Evolutionary conservation across 2,888 invertebrate genomes (phyloP), one percentile per base, ranked within the genome.

Genomic region (Subacronicta megacephala): DNA sequence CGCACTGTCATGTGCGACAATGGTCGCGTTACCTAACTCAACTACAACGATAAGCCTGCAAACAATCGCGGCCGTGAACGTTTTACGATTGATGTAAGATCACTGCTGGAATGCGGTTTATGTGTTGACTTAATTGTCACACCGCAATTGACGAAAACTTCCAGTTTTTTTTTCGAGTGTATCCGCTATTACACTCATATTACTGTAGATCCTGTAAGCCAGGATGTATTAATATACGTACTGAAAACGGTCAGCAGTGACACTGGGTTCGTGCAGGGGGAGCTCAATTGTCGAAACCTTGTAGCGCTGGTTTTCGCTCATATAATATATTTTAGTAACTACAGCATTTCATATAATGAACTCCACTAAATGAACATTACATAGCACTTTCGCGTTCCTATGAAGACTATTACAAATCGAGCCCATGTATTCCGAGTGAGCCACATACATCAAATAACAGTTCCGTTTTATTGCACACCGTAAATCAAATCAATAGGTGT

Each of bases 401-500:
- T 42, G 7, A 64, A 17, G 49, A 57, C 53, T 72, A 65, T 63
- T 70, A 60, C 63, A 62, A 62, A 63, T 65, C 56, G 51, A 57
- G 62, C 68, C 59, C 55, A 50, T 58, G 52, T 67, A 66, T 75
- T 71, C 64, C 60, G 46, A 67, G 55, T 77, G 75, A 76, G 68
- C 75, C 76, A 74, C 69, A 76, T 77, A 70, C 72, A 78, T 81
- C 75, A 78, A 77, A 83, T 79, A 78, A 77, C 78, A 81, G 78
- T 75, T 63, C 73, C 66, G 66, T 79, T 82, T 81, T 78, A 81
- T 80, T 80, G 74, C 75, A 59, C 59, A 55, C 68, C 76, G 80
- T 87, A 86, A 86, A 85, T 88, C 83, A 86, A 80, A 82, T 81
- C 80, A 83, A 83, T 85, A 81, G 81, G 81, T 84, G 81, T 83